Evolutionary conservation across 2,113 vertebrate species (phyloP).

Genomic region (Megatriorchis doriae): DNA sequence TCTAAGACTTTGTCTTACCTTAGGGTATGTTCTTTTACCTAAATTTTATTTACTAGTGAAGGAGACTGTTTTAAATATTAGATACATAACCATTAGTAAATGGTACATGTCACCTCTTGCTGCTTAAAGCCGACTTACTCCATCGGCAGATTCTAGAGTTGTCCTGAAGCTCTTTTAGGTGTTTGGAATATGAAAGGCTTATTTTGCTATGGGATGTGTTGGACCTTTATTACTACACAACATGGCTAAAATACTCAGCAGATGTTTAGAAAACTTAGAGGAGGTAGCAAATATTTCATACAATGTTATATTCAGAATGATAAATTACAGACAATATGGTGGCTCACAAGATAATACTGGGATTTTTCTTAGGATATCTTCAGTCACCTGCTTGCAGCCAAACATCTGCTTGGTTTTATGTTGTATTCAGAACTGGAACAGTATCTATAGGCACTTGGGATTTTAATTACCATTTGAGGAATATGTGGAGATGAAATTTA

Average conservation of each 20-base stretch:
- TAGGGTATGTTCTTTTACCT: neutral
- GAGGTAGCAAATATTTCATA: neutral
- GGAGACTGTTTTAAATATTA: neutral
- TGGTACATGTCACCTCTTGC: neutral
- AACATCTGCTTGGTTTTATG: neutral
- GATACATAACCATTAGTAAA: neutral
- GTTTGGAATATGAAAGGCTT: neutral
- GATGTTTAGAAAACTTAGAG: neutral
- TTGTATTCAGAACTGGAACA: neutral
- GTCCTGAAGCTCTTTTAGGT: neutral
- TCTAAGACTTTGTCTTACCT: neutral
- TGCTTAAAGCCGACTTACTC: neutral
- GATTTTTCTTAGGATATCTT: neutral
- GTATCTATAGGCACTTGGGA: neutral
- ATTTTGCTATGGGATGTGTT: neutral
- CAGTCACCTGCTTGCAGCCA: neutral
- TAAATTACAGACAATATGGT: neutral
- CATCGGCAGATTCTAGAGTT: neutral
- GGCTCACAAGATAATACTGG: neutral
- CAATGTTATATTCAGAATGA: neutral
- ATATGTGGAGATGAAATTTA: neutral
- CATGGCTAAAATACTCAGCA: neutral
- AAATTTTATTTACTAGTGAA: neutral
- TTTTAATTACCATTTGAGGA: neutral
- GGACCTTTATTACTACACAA: neutral